A percentile compares a stretch with the other conserved stretches of the same genome.
Evolutionary conservation across 2,888 invertebrate species (phyloP).

Genomic region (Piscicola geometra): DNA sequence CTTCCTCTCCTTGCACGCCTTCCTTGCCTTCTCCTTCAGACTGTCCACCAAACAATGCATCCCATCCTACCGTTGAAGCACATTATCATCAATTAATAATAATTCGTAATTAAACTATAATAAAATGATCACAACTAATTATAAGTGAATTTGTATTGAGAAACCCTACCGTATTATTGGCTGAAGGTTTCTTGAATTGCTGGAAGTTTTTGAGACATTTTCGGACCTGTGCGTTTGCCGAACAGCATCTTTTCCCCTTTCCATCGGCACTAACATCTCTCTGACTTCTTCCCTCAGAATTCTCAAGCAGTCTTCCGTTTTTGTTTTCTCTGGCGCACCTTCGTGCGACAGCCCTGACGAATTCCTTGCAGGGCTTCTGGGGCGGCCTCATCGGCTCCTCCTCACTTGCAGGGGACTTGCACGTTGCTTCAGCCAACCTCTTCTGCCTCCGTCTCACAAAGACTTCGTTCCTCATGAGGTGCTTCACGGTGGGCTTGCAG

Average conservation of each 20-base stretch:
- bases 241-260: not conserved
- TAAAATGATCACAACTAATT: not conserved
- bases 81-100: not conserved
- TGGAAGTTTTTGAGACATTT: no score
- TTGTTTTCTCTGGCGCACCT: no score
- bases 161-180: no score
- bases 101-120: not conserved
- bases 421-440: not conserved
- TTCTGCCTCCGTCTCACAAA: not conserved
- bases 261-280: no score
- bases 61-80: not conserved
- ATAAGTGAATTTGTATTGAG: no score
- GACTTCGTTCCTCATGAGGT: not conserved
- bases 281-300: no score
- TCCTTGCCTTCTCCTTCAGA: conserved; percentile 1
- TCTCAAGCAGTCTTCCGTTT: no score
- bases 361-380: not conserved
- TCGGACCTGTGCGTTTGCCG: no score
- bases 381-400: not conserved
- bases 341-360: no score
- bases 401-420: no score
- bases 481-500: not conserved
- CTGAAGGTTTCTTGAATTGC: no score
- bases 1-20: not conserved
- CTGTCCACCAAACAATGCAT: no score